Conservation (phyloP, 2,888 invertebrate genomes). For the Scaptomyza parva region DNA sequence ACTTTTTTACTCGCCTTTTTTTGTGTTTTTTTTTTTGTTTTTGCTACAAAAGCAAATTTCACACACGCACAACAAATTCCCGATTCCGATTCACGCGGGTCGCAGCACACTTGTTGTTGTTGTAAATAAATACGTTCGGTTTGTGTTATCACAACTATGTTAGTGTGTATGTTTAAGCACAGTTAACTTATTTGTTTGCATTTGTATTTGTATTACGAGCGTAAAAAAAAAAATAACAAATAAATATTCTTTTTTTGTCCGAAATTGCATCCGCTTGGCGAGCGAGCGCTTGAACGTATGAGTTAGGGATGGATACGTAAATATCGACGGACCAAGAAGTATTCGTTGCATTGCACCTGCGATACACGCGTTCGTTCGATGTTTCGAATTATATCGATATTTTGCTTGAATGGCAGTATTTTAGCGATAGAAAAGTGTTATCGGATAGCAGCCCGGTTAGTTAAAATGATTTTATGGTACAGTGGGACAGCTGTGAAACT, state of each 20-base stretch:
- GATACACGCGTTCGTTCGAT: constrained; percentile 12
- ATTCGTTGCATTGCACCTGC: constrained; percentile 5
- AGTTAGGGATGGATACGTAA: constrained; percentile 36
- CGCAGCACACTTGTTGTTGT: constrained; percentile 53
- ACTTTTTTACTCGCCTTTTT: constrained; percentile 50
- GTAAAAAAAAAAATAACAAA: constrained; percentile 56
- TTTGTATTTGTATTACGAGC: constrained; percentile 43
- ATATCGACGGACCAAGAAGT: constrained; percentile 3
- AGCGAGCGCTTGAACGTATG: constrained; percentile 61
- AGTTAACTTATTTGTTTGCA: constrained; percentile 55
- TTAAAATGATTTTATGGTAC: not conserved
- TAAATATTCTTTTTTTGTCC: constrained; percentile 44
- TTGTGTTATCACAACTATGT: constrained; percentile 43
- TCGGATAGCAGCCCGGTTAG: not conserved
- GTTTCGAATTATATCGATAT: constrained; percentile 5
- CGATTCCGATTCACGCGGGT: constrained; percentile 56
- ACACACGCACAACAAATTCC: constrained; percentile 57
- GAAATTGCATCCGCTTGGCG: constrained; percentile 58
- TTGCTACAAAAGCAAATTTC: constrained; percentile 50
- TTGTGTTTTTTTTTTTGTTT: constrained; percentile 24
- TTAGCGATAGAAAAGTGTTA: not conserved
- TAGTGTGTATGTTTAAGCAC: constrained; percentile 28
- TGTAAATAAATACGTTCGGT: constrained; percentile 33
- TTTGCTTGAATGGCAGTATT: too few species aligned
- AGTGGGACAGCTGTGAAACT: not conserved